Evolutionary conservation across 2,797 vertebrate species (phyloP).

Genomic region (Scyliorhinus canicula): DNA sequence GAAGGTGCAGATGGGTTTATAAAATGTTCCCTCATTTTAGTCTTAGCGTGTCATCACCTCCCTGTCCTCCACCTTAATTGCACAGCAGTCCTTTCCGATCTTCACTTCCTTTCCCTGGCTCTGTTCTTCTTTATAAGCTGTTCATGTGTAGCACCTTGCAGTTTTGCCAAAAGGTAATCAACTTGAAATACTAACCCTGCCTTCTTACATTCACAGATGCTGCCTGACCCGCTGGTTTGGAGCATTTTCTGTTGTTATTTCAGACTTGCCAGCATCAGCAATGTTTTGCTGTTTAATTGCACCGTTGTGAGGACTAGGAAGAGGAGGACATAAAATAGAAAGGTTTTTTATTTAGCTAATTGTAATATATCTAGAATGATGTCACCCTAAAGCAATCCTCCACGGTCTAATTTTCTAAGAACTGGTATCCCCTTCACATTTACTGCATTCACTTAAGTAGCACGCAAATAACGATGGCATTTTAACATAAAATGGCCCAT

Average conservation of each 20-base stretch:
- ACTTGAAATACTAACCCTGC: not conserved
- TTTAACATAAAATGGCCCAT: not conserved
- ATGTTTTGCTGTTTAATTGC: not conserved
- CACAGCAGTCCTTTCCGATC: not conserved
- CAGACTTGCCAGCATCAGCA: not conserved
- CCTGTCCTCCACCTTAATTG: no score
- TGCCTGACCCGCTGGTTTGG: not conserved
- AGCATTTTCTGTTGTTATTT: not conserved
- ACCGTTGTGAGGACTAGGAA: not conserved
- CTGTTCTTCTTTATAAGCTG: not conserved
- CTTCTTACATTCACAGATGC: not conserved
- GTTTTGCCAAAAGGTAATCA: not conserved
- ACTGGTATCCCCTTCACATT: not conserved
- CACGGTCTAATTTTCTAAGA: not conserved
- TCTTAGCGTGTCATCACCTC: not conserved
- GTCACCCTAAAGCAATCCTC: not conserved
- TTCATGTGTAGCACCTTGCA: not conserved
- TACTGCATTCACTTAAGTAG: not conserved
- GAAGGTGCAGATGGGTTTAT: not conserved
- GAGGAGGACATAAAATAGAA: not conserved
- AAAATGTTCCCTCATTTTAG: not conserved
- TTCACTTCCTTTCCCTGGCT: not conserved
- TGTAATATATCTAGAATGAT: constrained; percentile 16
- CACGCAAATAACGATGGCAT: not conserved
- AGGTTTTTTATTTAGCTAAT: not conserved